Evolutionary conservation across 37 sponge, comb jelly and placozoan genomes (phyloP).

Genomic region (Theonella swinhoei): DNA sequence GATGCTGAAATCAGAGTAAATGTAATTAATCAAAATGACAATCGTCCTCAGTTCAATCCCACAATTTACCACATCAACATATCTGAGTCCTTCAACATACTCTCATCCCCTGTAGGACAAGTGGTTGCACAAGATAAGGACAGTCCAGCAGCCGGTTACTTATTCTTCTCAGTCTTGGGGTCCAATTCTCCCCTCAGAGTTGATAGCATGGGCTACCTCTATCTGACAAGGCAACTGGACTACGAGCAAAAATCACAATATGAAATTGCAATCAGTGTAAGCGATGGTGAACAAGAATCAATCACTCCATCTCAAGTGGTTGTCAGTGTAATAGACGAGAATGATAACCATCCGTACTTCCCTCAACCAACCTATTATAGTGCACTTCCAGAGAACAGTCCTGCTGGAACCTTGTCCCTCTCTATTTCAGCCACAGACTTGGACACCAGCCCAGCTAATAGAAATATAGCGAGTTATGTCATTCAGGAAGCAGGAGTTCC

Average conservation of each 20-base stretch:
- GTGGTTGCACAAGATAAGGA: slow-evolving; percentile 57
- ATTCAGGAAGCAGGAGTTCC: slow-evolving; percentile 40
- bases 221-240: slow-evolving; percentile 36
- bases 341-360: slow-evolving; percentile 58
- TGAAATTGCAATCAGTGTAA: slow-evolving; percentile 34
- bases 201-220: slow-evolving; percentile 37
- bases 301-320: slow-evolving; percentile 13
- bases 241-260: slow-evolving; percentile 42
- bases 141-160: not conserved
- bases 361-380: slow-evolving; percentile 17
- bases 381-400: slow-evolving; percentile 38
- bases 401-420: slow-evolving; percentile 15
- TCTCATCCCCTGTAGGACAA: slow-evolving; percentile 22
- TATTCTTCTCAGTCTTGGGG: not conserved
- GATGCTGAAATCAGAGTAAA: slow-evolving; percentile 48
- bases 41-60: slow-evolving; percentile 42
- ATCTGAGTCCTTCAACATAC: slow-evolving; percentile 38
- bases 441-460: slow-evolving; percentile 42
- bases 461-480: slow-evolving; percentile 32
- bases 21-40: slow-evolving; percentile 67
- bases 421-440: slow-evolving; percentile 31
- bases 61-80: slow-evolving; percentile 38
- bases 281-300: slow-evolving; percentile 43
- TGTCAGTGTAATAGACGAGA: slow-evolving; percentile 46
- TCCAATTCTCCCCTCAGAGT: slow-evolving; percentile 24